Evolutionary conservation across 2,113 vertebrate species (phyloP), one percentile per base, ranked within the genome.

Genomic region (Boulengeromyrus knoepffleri): DNA sequence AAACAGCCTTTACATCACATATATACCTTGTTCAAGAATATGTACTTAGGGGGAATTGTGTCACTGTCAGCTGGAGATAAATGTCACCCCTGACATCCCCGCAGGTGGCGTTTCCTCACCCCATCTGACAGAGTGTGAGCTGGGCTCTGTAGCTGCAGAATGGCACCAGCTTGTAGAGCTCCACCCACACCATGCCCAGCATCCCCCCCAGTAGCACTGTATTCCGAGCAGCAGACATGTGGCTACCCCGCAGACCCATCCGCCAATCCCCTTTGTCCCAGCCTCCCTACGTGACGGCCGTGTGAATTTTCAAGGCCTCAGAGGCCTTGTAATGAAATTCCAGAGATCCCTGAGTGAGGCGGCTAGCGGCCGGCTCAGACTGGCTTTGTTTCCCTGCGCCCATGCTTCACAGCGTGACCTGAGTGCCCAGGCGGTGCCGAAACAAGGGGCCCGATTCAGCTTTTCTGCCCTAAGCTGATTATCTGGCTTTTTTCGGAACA

Each of bases 401-500:
- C 90, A 21, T 77, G 36, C 89, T 91, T 93, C 91, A 92, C 86
- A 86, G 92, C 91, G 90, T 92, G 90, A 92, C 91, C 91, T 53
- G 89, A 90, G 93, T 91, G 90, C 93, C 91, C 89, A 89, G 90
- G 89, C 87, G 58, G 9, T 89, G 83, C 45, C 58, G 89, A 80
- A 91, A 92, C 91, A 93, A 92, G 88, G 89, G 92, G 89, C 92
- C 91, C 80, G 90, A 92, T 87, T 93, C 92, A 93, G 87, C 53
- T 83, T 74, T 91, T 91, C 90, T 88, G 91, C 90, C 91, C 80
- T 95, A 96, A 96, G 94, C 94, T 85, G 94, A 95, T 96, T 96
- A 94, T 91, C 90, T 92, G 92, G 92, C 93, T 94, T 94, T 93
- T 93, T 92, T 92, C 90, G 10, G 52, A 24, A 17, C 31, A 53